Conservation (phyloP, 2,888 invertebrate genomes). For the Aporophyla lueneburgensis region DNA sequence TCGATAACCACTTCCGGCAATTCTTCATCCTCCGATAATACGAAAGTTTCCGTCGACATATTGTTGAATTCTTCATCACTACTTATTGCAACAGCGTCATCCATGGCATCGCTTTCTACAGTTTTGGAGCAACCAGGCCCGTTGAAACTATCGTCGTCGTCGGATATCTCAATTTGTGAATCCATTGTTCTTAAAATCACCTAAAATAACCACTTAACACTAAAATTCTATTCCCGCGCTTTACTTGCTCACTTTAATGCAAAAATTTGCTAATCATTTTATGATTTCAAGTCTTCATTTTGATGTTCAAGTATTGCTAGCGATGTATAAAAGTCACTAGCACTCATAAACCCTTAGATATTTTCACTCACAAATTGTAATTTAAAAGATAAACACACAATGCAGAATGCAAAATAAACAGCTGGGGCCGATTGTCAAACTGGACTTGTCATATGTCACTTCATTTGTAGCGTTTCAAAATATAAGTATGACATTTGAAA, state of each 20-base stretch:
- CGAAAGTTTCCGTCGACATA: constrained; percentile 12
- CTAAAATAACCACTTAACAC: constrained; percentile 9
- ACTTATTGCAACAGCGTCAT: constrained; percentile 40
- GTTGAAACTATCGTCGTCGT: constrained; percentile 78
- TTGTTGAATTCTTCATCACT: constrained; percentile 50
- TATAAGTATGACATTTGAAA: not conserved
- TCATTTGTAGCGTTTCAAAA: constrained; percentile 31
- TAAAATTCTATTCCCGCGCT: constrained; percentile 52
- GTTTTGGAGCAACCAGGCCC: constrained; percentile 49
- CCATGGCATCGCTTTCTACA: not conserved
- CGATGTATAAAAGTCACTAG: not conserved
- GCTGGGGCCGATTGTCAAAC: constrained; percentile 39
- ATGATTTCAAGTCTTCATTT: not conserved
- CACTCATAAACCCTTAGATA: not conserved
- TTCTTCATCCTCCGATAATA: constrained; percentile 52
- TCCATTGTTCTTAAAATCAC: constrained; percentile 30
- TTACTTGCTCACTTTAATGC: constrained; percentile 5
- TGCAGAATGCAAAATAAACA: constrained; percentile 45
- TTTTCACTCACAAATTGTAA: not conserved
- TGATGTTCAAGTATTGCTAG: not conserved
- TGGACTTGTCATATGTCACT: constrained; percentile 33
- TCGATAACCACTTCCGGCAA: constrained; percentile 43
- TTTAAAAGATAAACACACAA: not conserved
- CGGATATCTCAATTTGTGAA: constrained; percentile 73
- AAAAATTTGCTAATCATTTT: not conserved